phyloP scores from a whole-genome alignment of 2,797 vertebrate genomes.

The Yasuhikotakia modesta region DNA sequence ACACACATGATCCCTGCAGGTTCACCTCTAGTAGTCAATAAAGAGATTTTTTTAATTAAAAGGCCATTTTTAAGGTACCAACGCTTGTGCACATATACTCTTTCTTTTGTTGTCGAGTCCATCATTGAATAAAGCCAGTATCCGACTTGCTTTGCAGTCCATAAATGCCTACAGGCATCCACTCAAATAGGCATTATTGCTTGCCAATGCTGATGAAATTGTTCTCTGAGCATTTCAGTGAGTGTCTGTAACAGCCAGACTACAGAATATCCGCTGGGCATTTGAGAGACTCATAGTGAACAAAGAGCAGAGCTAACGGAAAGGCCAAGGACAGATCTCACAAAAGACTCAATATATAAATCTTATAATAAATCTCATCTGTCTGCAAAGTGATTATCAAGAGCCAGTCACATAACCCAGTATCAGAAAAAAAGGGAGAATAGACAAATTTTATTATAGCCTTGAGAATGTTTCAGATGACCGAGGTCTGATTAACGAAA shows the following conservation, averaged over 20 bases:
- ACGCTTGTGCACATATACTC: not conserved
- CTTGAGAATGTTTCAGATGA: conserved; percentile 6
- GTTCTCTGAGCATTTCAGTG: not conserved
- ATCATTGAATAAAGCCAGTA: not conserved
- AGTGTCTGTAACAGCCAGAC: conserved; percentile 3
- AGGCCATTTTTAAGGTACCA: not conserved
- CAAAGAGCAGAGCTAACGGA: conserved; percentile 44
- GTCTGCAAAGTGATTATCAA: conserved; percentile 20
- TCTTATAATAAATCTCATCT: conserved; percentile 22
- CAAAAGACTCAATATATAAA: not conserved
- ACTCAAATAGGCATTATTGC: not conserved
- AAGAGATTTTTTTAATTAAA: not conserved
- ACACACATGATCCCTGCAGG: not conserved
- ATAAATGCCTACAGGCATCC: not conserved
- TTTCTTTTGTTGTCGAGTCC: not conserved
- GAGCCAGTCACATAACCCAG: conserved; percentile 26
- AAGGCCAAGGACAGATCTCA: conserved; percentile 22
- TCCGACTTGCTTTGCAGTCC: not conserved
- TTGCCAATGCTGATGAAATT: not conserved
- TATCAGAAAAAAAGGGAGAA: conserved; percentile 16
- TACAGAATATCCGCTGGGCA: not conserved
- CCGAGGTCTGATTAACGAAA: conserved; percentile 8
- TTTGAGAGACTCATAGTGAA: conserved; percentile 39
- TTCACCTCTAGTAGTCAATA: not conserved
- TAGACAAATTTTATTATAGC: conserved; percentile 14